Evolutionary conservation across 2,113 vertebrate genomes (phyloP).

Genomic region (Hemicordylus capensis): DNA sequence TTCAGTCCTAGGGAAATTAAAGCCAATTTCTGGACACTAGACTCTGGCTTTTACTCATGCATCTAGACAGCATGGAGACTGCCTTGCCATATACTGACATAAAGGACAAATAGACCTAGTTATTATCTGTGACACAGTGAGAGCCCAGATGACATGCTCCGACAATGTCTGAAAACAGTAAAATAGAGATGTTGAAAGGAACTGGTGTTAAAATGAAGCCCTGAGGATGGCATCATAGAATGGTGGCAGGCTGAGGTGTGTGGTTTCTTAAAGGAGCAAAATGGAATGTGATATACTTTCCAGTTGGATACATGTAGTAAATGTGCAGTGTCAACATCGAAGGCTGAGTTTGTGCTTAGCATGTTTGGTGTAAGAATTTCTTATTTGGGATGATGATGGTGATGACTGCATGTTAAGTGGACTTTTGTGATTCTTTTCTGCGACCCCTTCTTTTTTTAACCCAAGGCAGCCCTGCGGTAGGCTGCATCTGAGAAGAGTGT

Average conservation of each 20-base stretch:
- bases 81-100: neutral
- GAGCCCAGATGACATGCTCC: neutral
- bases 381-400: too few species aligned
- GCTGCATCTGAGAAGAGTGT: too few species aligned
- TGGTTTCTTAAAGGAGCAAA: neutral
- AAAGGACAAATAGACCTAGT: slow-evolving; percentile 24
- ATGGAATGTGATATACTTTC: neutral
- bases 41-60: neutral
- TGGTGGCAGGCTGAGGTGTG: neutral
- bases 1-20: slow-evolving; percentile 10
- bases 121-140: slow-evolving; percentile 21
- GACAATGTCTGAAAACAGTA: neutral
- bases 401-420: too few species aligned
- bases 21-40: slow-evolving; percentile 10
- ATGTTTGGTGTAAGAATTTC: neutral
- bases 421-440: too few species aligned
- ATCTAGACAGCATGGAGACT: neutral
- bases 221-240: neutral
- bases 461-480: too few species aligned
- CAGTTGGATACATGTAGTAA: neutral
- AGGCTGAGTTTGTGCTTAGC: neutral
- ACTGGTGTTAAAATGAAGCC: slow-evolving; percentile 4
- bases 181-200: neutral
- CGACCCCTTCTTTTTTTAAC: too few species aligned
- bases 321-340: neutral